A percentile compares a stretch with the other conserved stretches of the same genome.
Conservation (phyloP, 2,888 invertebrate genomes). For the Mesorhabditis spiculigera region DNA sequence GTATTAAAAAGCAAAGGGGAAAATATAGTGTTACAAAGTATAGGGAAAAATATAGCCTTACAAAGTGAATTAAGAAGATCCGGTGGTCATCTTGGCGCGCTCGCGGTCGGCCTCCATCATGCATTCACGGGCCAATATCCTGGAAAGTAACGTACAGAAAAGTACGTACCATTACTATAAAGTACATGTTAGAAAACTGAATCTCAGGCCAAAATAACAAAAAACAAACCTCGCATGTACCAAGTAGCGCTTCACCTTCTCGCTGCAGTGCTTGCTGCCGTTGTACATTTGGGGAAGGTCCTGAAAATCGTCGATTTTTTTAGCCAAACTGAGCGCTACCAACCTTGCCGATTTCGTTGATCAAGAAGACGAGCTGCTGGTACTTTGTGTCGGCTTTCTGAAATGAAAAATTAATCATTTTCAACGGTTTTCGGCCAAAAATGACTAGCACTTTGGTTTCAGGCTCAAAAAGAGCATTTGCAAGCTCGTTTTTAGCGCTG, state of each 20-base stretch:
- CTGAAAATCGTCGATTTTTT: neutral
- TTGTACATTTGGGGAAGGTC: neutral
- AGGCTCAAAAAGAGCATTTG: neutral
- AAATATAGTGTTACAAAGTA: too few relatives aligned
- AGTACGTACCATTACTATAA: too few relatives aligned
- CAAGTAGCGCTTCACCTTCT: neutral
- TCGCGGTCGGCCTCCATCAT: conserved; percentile 3
- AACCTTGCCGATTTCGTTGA: neutral
- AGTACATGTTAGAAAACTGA: neutral
- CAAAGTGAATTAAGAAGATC: too few relatives aligned
- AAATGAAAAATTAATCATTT: neutral
- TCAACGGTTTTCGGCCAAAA: too few relatives aligned
- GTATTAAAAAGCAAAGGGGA: too few relatives aligned
- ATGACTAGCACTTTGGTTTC: too few relatives aligned
- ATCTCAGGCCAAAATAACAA: neutral
- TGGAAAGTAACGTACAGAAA: neutral
- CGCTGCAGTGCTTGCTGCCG: neutral
- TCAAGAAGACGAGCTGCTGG: neutral
- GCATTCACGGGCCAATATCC: conserved; percentile 2
- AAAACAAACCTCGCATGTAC: neutral
- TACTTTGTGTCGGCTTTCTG: neutral
- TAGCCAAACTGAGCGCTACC: neutral
- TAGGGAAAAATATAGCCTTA: too few relatives aligned
- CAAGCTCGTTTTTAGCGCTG: too few relatives aligned
- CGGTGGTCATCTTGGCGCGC: neutral